Evolutionary conservation across 2,888 invertebrate genomes (phyloP).

Genomic region (Harpagoxenus sublaevis): DNA sequence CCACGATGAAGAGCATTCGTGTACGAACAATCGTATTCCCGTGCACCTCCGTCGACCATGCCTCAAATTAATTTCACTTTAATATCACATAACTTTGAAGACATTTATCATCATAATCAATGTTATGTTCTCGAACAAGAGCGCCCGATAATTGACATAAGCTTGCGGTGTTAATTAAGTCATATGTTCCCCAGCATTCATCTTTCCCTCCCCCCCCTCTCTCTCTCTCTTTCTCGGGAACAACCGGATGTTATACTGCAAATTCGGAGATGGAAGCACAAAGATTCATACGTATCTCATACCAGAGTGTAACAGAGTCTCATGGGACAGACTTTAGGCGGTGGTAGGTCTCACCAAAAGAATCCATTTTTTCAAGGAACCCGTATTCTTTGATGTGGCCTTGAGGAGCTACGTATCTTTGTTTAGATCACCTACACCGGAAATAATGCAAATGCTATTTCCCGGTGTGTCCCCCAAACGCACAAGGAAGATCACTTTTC

Average conservation of each 20-base stretch:
- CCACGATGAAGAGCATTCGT: conserved; percentile 71
- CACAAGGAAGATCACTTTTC: too few species aligned
- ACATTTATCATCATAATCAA: conserved; percentile 26
- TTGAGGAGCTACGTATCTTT: too few species aligned
- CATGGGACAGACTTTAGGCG: too few species aligned
- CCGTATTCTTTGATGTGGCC: too few species aligned
- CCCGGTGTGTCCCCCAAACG: too few species aligned
- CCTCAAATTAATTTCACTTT: conserved; percentile 42
- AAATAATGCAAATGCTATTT: too few species aligned
- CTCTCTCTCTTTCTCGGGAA: not conserved
- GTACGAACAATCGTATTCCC: conserved; percentile 55
- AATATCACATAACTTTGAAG: conserved; percentile 46
- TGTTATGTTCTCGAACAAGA: conserved; percentile 34
- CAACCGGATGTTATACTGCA: not conserved
- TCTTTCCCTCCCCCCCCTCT: conserved; percentile 9
- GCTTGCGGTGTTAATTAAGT: conserved; percentile 62
- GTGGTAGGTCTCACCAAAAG: too few species aligned
- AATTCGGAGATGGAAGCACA: not conserved
- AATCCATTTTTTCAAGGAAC: too few species aligned
- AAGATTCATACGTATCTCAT: not conserved
- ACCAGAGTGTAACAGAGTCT: not conserved
- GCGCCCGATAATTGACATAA: conserved; percentile 72
- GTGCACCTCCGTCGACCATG: not conserved
- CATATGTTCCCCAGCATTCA: conserved; percentile 54
- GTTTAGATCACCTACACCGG: not conserved